Evolutionary conservation across 2,797 vertebrate species (phyloP).

Genomic region (Synanceia verrucosa): DNA sequence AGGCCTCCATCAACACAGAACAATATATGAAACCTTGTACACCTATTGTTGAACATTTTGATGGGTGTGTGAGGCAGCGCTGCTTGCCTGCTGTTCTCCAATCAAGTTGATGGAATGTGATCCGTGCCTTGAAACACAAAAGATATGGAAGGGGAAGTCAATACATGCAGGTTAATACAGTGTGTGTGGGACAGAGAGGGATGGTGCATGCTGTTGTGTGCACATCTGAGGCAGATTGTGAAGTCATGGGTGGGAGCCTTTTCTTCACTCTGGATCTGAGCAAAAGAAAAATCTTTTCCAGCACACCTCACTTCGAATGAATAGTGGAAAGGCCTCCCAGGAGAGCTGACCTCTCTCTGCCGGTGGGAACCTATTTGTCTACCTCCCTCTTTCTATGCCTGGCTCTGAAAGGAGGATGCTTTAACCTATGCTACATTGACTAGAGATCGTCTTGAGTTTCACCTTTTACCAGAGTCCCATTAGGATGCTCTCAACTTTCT

Average conservation of each 20-base stretch:
- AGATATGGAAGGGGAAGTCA: constrained; percentile 43
- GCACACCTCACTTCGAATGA: constrained; percentile 60
- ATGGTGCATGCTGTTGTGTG: constrained; percentile 48
- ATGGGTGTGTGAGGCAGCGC: constrained; percentile 48
- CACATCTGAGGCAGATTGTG: constrained; percentile 39
- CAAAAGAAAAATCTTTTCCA: constrained; percentile 58
- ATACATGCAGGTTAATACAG: constrained; percentile 68
- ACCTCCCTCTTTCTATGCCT: constrained; percentile 46
- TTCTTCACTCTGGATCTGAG: constrained; percentile 44
- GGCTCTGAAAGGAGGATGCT: constrained; percentile 71
- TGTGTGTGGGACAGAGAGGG: constrained; percentile 34
- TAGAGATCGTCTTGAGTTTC: constrained; percentile 67
- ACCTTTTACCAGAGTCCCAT: constrained; percentile 68
- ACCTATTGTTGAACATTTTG: constrained; percentile 37
- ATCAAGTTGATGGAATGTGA: constrained; percentile 60
- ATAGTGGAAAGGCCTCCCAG: constrained; percentile 58
- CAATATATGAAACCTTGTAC: constrained; percentile 49
- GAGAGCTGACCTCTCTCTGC: constrained; percentile 74
- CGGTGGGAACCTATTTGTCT: constrained; percentile 76
- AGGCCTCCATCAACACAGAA: constrained; percentile 9
- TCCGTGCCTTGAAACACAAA: constrained; percentile 66
- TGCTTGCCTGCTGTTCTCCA: constrained; percentile 67
- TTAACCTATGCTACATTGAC: constrained; percentile 70
- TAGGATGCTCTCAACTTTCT: constrained; percentile 61
- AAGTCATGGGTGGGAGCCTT: constrained; percentile 70